Evolutionary conservation across 2,113 vertebrate genomes (phyloP).

Genomic region (Mixornis gularis): DNA sequence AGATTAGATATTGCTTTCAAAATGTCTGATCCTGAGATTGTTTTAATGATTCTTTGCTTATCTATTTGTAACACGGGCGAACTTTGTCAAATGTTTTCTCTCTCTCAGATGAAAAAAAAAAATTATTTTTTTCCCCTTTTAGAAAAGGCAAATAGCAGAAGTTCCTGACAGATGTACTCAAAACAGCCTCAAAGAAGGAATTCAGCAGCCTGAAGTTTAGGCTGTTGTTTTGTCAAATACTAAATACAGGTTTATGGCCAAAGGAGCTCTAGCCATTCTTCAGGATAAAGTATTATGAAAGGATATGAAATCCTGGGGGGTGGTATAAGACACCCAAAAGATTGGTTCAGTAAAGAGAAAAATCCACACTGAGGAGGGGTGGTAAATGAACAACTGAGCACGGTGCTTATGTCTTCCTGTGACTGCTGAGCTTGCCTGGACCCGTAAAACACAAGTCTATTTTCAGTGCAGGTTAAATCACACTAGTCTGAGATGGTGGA

Average conservation of each 20-base stretch:
- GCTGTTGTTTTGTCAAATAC: not conserved
- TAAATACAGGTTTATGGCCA: not conserved
- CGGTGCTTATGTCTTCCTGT: not conserved
- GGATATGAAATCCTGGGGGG: not conserved
- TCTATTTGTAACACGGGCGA: slow-evolving; percentile 5
- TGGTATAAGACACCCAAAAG: not conserved
- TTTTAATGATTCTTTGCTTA: slow-evolving; percentile 51
- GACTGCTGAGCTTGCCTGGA: not conserved
- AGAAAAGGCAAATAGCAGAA: not conserved
- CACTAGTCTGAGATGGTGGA: not conserved
- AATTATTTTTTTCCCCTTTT: not conserved
- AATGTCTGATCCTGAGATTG: slow-evolving; percentile 16
- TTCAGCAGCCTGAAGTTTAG: not conserved
- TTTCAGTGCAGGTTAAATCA: not conserved
- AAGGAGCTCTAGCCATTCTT: not conserved
- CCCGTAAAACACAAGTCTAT: not conserved
- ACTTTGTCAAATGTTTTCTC: not conserved
- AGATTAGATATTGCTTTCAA: slow-evolving; percentile 45
- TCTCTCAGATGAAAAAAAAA: not conserved
- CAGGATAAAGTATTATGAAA: not conserved
- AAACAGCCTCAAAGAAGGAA: not conserved
- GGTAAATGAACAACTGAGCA: not conserved
- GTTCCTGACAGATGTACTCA: not conserved
- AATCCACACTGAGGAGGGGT: not conserved
- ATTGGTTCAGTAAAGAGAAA: not conserved